Percentiles rank a stretch among this genome's conserved stretches.
Conservation (phyloP, 1,140 invertebrate genomes). For the Drosophila miranda region DNA sequence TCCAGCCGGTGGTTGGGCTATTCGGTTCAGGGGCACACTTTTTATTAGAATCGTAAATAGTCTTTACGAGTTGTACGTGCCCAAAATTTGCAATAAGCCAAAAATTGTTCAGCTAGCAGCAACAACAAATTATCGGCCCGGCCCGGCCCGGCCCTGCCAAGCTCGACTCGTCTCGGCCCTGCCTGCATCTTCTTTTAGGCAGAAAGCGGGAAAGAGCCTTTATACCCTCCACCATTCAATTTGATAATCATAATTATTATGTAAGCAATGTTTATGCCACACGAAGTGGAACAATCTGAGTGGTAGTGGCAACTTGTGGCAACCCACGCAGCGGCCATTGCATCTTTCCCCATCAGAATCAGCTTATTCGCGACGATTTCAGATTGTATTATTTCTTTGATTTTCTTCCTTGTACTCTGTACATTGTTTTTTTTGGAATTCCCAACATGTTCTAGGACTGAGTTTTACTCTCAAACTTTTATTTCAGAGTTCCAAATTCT, state of each 20-base stretch:
- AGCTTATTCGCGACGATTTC: background rate
- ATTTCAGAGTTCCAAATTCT: too few species aligned
- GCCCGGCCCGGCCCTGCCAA: slow-evolving; percentile 1
- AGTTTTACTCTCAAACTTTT: too few species aligned
- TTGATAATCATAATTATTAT: slow-evolving; percentile 69
- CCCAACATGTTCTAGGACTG: too few species aligned
- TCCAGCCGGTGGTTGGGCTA: slow-evolving; percentile 1
- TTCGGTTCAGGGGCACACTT: slow-evolving; percentile 53
- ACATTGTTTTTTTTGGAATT: too few species aligned
- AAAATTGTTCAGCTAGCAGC: slow-evolving; percentile 49
- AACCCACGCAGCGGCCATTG: background rate
- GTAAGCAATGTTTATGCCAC: slow-evolving; percentile 60
- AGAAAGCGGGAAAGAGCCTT: too few species aligned
- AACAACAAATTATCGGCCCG: slow-evolving; percentile 72
- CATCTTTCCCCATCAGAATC: too few species aligned
- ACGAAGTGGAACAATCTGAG: slow-evolving; percentile 44
- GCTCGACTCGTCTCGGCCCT: background rate
- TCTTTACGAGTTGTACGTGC: slow-evolving; percentile 79
- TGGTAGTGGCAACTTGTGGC: slow-evolving; percentile 25
- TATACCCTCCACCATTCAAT: slow-evolving; percentile 36
- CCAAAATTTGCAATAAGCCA: slow-evolving; percentile 79
- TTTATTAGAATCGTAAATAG: slow-evolving; percentile 81
- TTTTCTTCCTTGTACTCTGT: background rate
- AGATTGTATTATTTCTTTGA: background rate
- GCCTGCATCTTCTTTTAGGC: background rate